Percentiles rank a stretch among this genome's conserved stretches.
These are phyloP conservation scores for Erynnis tages DNA, from an alignment of 2,888 invertebrate genomes.

Conservation along the genomic window DNA sequence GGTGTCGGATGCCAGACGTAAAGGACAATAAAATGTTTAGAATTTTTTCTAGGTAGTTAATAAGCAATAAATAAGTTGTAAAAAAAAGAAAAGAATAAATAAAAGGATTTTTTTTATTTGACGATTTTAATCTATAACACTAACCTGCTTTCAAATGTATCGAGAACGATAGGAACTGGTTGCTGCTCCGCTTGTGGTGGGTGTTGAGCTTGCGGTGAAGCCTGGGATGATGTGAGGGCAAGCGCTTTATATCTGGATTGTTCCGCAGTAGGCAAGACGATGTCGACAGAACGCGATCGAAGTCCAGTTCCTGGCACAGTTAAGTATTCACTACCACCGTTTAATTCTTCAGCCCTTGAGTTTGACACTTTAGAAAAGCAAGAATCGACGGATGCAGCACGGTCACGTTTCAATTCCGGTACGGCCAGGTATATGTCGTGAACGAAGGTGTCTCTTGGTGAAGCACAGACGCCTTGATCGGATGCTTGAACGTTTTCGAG, in stretches of 20 bases:
- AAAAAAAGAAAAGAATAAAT: slow-evolving; percentile 33
- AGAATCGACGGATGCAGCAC: slow-evolving; percentile 94
- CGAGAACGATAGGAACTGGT: slow-evolving; percentile 39
- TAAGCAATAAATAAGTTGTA: too few relatives aligned
- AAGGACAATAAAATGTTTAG: too few relatives aligned
- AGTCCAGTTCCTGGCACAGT: slow-evolving; percentile 88
- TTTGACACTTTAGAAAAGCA: slow-evolving; percentile 90
- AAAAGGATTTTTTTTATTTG: slow-evolving; percentile 33
- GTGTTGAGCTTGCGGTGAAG: slow-evolving; percentile 45
- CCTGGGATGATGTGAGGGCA: slow-evolving; percentile 83
- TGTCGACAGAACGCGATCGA: slow-evolving; percentile 92
- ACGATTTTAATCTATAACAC: slow-evolving; percentile 36
- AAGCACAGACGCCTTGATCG: slow-evolving; percentile 56
- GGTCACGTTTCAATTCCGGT: slow-evolving; percentile 90
- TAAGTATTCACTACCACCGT: slow-evolving; percentile 82
- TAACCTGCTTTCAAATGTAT: slow-evolving; percentile 58
- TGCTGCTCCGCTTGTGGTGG: slow-evolving; percentile 43
- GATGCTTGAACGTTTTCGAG: slow-evolving; percentile 86
- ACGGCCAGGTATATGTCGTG: slow-evolving; percentile 90
- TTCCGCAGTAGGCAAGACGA: slow-evolving; percentile 92
- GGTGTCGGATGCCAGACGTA: too few relatives aligned
- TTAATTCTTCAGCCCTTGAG: slow-evolving; percentile 86
- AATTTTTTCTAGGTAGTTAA: too few relatives aligned
- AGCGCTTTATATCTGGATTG: slow-evolving; percentile 93
- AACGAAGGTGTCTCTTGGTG: slow-evolving; percentile 72